Evolutionary conservation across 2,797 vertebrate genomes (phyloP).

Genomic region (Sebastes jordani): DNA sequence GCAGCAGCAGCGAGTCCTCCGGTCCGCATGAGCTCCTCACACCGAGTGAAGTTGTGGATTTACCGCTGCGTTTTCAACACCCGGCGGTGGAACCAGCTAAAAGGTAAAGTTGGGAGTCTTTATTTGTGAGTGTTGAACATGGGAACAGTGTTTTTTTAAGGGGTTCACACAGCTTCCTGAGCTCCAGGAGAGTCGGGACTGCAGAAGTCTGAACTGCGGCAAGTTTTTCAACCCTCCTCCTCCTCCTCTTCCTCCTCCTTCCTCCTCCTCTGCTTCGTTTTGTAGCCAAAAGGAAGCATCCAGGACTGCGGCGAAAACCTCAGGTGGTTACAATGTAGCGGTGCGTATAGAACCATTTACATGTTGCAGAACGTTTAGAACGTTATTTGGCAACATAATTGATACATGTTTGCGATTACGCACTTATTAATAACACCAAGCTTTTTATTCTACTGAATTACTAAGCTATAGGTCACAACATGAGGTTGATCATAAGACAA

Average conservation of each 20-base stretch:
- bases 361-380: neutral
- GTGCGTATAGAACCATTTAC: neutral
- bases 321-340: constrained; percentile 55
- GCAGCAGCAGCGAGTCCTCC: constrained; percentile 21
- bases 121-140: neutral
- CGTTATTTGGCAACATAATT: neutral
- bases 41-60: constrained; percentile 68
- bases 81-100: constrained; percentile 39
- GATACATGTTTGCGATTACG: neutral
- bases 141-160: too few species aligned
- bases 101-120: constrained; percentile 55
- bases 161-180: constrained; percentile 51
- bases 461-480: neutral
- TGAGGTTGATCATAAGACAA: neutral
- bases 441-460: neutral
- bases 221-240: constrained; percentile 73
- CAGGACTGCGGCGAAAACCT: constrained; percentile 63
- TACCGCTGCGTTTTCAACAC: constrained; percentile 33
- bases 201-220: constrained; percentile 82
- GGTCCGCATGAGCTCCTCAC: constrained; percentile 53
- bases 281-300: constrained; percentile 65
- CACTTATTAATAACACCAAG: neutral
- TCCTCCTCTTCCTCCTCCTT: constrained; percentile 7
- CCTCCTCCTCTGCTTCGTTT: constrained; percentile 44
- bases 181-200: constrained; percentile 56